Evolutionary conservation across 2,113 vertebrate genomes (phyloP), one percentile per base, ranked within the genome.

Genomic region (Cyprinodon variegatus): DNA sequence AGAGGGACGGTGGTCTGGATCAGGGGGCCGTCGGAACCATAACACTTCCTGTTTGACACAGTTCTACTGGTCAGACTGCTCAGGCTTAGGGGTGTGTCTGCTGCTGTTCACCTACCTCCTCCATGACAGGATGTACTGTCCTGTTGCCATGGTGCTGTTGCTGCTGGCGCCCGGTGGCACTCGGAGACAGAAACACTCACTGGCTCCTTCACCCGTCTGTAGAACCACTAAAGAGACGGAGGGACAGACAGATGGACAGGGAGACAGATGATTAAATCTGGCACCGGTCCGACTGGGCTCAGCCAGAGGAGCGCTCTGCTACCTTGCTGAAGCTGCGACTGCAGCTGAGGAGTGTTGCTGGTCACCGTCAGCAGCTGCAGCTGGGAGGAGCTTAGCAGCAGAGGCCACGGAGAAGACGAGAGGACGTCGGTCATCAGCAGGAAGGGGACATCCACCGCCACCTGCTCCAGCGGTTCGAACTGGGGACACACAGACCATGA

Each of bases 351-450:
- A 1, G 86, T 96, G 77, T 95, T 93, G 3, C 96, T 85, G 1
- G 70, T 91, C 95, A 98, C 93, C 2, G 95, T 94, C 7, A 95
- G 92, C 50, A 97, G 94, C 78, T 96, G 96, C 4, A 99, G 92
- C 69, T 96, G 94, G 63, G 96, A 98, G 43, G 93, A 93, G 7
- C 94, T 85, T 68, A 99, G 88, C 38, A 95, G 94, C 11, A 99
- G 94, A 12, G 97, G 96, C 97, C 98, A 98, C 0, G 98, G 97
- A 1, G 98, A 99, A 0, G 95, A 94, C 8, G 97, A 99, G 22
- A 97, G 60, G 50, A 99, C 89, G 76, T 99, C 97, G 0, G 96
- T 96, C 97, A 98, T 96, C 89, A 99, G 74, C 78, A 99, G 92
- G 90, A 99, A 99, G 0, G 98, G 97, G 65, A 98, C 94, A 83